phyloP scores from a whole-genome alignment of 1,140 invertebrate species.

The Metopolophium dirhodum region DNA sequence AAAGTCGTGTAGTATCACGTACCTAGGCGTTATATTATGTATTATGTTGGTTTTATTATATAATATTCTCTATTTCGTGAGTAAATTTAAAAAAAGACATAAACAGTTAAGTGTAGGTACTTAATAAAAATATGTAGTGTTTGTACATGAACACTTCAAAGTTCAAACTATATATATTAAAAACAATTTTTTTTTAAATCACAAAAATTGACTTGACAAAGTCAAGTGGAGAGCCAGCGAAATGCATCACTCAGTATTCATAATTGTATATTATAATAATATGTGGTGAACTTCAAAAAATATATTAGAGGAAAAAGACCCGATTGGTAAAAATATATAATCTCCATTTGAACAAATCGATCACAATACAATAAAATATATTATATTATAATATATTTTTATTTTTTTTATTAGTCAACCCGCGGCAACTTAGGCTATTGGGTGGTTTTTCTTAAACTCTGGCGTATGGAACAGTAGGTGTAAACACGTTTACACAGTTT shows the following conservation, averaged over 20 bases:
- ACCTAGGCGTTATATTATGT: neutral
- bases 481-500: too few species aligned
- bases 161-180: neutral
- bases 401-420: too few species aligned
- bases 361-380: too few species aligned
- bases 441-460: too few species aligned
- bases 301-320: neutral
- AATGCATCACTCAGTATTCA: neutral
- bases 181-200: neutral
- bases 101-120: neutral
- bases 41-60: neutral
- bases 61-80: neutral
- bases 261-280: neutral
- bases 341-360: neutral
- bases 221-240: neutral
- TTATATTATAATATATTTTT: too few species aligned
- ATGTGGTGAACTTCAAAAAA: neutral
- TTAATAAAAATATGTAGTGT: neutral
- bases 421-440: too few species aligned
- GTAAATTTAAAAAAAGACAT: neutral
- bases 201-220: neutral
- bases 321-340: neutral
- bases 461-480: too few species aligned
- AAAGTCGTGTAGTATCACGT: neutral
- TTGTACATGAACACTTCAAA: neutral